phyloP scores from a whole-genome alignment of 1,140 invertebrate species.

The Cephus cinctus region DNA sequence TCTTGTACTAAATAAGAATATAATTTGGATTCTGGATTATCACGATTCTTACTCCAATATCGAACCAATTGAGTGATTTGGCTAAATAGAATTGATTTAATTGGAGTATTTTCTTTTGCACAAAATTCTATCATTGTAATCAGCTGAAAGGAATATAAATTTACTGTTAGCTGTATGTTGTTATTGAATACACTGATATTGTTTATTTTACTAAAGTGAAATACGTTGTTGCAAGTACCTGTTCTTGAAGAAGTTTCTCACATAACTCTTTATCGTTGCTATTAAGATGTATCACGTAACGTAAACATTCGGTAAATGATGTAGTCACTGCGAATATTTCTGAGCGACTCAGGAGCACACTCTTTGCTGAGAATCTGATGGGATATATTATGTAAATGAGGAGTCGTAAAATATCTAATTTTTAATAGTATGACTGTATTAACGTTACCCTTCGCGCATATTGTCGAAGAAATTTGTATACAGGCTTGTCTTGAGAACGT shows the following conservation, averaged over 20 bases:
- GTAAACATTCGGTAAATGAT: conserved; percentile 71
- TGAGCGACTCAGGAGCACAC: conserved; percentile 56
- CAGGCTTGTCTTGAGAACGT: conserved; percentile 58
- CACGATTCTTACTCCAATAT: conserved; percentile 59
- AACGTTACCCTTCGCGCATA: conserved; percentile 62
- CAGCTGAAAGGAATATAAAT: conserved; percentile 40
- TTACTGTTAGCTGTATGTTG: neutral
- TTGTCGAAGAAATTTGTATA: conserved; percentile 69
- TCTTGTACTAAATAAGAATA: conserved; percentile 52
- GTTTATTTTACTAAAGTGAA: too few species aligned
- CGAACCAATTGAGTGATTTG: conserved; percentile 55
- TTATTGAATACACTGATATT: neutral
- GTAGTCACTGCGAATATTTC: conserved; percentile 63
- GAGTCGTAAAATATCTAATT: conserved; percentile 7
- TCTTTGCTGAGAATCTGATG: conserved; percentile 58
- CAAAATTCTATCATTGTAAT: conserved; percentile 53
- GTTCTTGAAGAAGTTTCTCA: conserved; percentile 38
- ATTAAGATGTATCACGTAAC: conserved; percentile 59
- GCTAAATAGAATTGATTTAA: conserved; percentile 53
- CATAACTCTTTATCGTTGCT: conserved; percentile 48
- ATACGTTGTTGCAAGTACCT: too few species aligned
- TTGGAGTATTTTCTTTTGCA: conserved; percentile 41
- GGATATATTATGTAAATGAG: conserved; percentile 23
- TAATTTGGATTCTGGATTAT: conserved; percentile 31
- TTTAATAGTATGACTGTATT: conserved; percentile 7